Percentiles rank a stretch among this genome's conserved stretches.
These are phyloP conservation scores for Upupa epops DNA, from an alignment of 2,113 vertebrate genomes.

Conservation along the genomic window DNA sequence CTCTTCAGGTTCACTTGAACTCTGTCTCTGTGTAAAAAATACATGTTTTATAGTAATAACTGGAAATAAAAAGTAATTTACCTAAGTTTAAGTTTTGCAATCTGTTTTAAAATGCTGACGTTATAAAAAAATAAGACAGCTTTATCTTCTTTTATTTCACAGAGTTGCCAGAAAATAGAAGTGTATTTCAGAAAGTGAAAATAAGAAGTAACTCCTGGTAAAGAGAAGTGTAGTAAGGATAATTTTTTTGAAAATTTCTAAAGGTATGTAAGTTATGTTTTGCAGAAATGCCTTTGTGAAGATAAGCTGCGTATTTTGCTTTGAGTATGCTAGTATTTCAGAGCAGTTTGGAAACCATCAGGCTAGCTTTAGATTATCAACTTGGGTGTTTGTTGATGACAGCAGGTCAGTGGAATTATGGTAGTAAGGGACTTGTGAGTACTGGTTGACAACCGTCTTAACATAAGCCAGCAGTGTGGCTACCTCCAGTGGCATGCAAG, in stretches of 20 bases:
- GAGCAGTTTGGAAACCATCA: not conserved
- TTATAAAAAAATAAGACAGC: not conserved
- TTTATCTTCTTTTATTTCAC: not conserved
- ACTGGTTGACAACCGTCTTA: too few species aligned
- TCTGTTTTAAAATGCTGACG: not conserved
- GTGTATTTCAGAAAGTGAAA: not conserved
- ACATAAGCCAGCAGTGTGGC: too few species aligned
- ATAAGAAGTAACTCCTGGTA: not conserved
- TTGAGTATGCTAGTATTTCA: not conserved
- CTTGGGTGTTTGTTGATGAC: not conserved
- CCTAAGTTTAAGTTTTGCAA: not conserved
- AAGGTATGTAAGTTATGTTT: conserved; percentile 27
- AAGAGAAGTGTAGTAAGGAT: not conserved
- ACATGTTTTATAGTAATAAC: not conserved
- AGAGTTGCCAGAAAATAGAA: not conserved
- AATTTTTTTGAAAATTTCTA: not conserved
- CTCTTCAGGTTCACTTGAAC: not conserved
- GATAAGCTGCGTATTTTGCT: not conserved
- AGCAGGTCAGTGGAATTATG: not conserved
- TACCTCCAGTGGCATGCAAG: too few species aligned
- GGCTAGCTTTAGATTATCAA: not conserved
- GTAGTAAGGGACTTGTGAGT: too few species aligned
- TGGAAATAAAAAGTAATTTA: not conserved
- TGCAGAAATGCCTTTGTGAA: not conserved
- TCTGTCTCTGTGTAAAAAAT: not conserved